Base-by-base conservation (phyloP, 2,888 invertebrate genomes). In the Magallana nippona region DNA sequence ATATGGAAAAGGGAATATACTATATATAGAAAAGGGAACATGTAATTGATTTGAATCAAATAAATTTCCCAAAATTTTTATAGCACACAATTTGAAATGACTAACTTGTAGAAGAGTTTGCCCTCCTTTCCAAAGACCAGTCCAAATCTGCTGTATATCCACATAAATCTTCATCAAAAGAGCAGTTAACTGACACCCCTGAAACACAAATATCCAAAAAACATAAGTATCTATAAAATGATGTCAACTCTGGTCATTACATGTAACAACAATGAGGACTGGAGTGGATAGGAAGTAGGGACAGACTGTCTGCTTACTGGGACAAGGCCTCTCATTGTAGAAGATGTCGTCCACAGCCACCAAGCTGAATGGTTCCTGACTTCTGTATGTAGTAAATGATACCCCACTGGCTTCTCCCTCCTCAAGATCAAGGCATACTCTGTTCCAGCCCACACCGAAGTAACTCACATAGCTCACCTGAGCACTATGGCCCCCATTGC, bases 161-260 rank as follows among this genome's bases (percentile, higher is more conserved):
- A 82, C 82, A 82, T 32, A 56, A n/a, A 19, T 22, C 56, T 57
- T 78, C 77, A 55, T 82, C 82, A 82, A 82, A 82, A 13, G 77
- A 57, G 57, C 82, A 82, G 78, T 82, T 82, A 57, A 32, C 82
- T 22, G 56, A 19, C 27, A 22, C 55, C 62, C n/a, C 63, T 81
- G 32, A n/a, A 62, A 19, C 62, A 62, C 8, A 62, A 19, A 62
- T 13, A 62, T 62, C 62, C 62, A 19, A 62, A 19, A 62, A 19
- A n/a, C 13, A 19, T 44, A 44, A 44, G 44, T 44, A 44, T 8
- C 44, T 44, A 1, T 10, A 62, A 62, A n/a, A 62, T 19, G 8
- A 62, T 62, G 62, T 19, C n/a, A 19, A 62, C 8, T 8, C 13
- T 62, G n/a, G 19, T n/a, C 1, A 62, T 19, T 62, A n/a, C n/a